A percentile compares a stretch with the other conserved stretches of the same genome.
Evolutionary conservation across 2,113 vertebrate genomes (phyloP).

Genomic region (Phaethon lepturus): DNA sequence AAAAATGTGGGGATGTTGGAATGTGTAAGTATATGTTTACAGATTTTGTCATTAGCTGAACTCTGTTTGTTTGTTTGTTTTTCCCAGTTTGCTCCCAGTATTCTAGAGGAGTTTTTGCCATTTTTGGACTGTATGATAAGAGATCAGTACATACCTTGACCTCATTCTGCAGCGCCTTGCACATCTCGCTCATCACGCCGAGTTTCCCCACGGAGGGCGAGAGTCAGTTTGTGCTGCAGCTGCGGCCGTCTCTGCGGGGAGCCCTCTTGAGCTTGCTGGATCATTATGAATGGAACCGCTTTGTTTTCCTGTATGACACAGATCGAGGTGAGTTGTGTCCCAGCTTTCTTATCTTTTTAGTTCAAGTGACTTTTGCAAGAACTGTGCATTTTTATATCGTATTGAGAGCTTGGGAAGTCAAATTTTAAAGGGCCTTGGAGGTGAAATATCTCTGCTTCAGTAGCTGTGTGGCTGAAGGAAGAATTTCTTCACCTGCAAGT

Average conservation of each 20-base stretch:
- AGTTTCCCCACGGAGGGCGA: slow-evolving; percentile 96
- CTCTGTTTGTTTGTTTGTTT: background rate
- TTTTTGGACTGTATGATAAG: slow-evolving; percentile 99
- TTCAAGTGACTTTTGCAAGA: background rate
- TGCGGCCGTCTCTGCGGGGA: slow-evolving; percentile 91
- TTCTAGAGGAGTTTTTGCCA: slow-evolving; percentile 97
- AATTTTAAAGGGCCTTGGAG: background rate
- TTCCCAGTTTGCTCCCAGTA: slow-evolving; percentile 98
- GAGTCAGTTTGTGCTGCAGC: slow-evolving; percentile 96
- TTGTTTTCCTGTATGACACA: slow-evolving; percentile 97
- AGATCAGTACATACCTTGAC: slow-evolving; percentile 97
- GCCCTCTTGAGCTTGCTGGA: slow-evolving; percentile 92
- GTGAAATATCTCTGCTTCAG: background rate
- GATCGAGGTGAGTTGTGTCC: slow-evolving; percentile 86
- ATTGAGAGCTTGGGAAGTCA: background rate
- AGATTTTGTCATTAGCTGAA: background rate
- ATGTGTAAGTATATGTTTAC: background rate
- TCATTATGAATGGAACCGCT: slow-evolving; percentile 96
- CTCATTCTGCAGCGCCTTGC: slow-evolving; percentile 97
- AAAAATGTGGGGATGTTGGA: background rate
- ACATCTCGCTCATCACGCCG: slow-evolving; percentile 97
- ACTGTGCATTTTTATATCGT: background rate
- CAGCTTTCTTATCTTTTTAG: background rate
- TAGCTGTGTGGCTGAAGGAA: background rate
- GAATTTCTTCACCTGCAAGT: background rate